Evolutionary conservation across 2,888 invertebrate species (phyloP), one percentile per base, ranked within the genome.

Genomic region (Harpalus rufipes): DNA sequence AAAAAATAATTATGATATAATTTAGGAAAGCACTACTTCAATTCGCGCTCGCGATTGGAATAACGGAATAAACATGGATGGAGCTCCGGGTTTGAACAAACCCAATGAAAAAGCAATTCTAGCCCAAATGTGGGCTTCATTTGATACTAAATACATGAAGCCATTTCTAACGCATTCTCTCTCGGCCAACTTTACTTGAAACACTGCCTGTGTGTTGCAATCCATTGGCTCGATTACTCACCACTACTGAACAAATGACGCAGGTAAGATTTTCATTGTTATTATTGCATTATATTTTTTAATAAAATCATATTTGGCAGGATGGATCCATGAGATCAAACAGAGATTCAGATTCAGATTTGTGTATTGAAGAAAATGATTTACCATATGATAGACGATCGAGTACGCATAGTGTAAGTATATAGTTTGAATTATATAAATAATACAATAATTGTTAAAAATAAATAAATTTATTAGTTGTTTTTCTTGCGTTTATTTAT

Each of bases 61-160:
- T 14, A 87, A 87, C 21, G 86, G 87, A 14, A 85, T 86, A 14
- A 87, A 86, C 56, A 78, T 86, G 0, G 88, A 88, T 39, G 85
- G 88, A 10, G 88, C 89, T 1, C 56, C 84, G 16, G 18, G 65
- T 8, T 14, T n/a, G 14, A 84, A 76, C 61, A 91, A 91, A 87
- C 89, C 90, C 39, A 94, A 95, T 85, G 97, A 97, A 88, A 97
- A 97, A 90, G 96, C 97, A 0, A 93, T 96, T 80, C 92, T 97
- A 81, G 97, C 97, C 0, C 93, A 96, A 39, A 93, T 96, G 85
- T 97, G 97, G 97, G 96, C 96, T 79, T 96, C 95, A 86, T 95
- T 99, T 89, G 99, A 99, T 92, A 95, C 96, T 16, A 94, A 94
- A 89, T 97, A 98, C 89, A 96, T 99, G 95, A 99, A 99, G 91